Evolutionary conservation across 1,140 invertebrate genomes (phyloP).

Genomic region (Harpegnathos saltator): DNA sequence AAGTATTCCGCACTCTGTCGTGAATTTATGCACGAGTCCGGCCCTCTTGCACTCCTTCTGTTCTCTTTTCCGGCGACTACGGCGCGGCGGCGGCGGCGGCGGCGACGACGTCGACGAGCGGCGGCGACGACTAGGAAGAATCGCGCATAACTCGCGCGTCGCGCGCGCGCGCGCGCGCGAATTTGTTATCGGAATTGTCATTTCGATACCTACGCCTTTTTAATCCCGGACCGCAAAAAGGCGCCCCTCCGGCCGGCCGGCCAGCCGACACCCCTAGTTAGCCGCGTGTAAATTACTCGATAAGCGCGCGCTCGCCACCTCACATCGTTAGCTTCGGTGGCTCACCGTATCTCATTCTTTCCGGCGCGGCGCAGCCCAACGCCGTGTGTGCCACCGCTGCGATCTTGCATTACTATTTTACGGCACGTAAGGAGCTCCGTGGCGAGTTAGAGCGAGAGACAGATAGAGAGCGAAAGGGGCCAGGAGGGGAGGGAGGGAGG

Average conservation of each 20-base stretch:
- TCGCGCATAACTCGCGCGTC: constrained; percentile 61
- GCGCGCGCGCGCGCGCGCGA: constrained; percentile 22
- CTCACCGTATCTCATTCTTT: constrained; percentile 36
- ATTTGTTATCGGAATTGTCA: constrained; percentile 73
- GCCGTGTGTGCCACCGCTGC: not conserved
- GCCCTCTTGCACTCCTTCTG: constrained; percentile 24
- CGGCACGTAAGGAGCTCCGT: constrained; percentile 45
- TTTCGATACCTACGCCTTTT: constrained; percentile 19
- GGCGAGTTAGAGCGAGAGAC: no score
- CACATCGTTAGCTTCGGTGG: constrained; percentile 3
- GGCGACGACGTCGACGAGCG: not conserved
- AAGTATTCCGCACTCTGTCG: constrained; percentile 66
- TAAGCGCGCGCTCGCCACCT: constrained; percentile 15
- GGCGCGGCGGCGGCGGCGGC: constrained; percentile 8
- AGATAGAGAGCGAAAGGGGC: no score
- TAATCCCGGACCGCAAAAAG: not conserved
- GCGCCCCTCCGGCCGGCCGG: not conserved
- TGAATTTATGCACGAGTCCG: constrained; percentile 71
- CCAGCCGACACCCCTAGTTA: not conserved
- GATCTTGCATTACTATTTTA: constrained; percentile 57
- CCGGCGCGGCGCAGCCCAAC: no score
- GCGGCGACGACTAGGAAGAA: constrained; percentile 1
- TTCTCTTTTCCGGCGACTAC: constrained; percentile 60
- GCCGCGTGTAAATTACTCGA: constrained; percentile 37
- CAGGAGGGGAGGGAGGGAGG: no score